Base-by-base conservation (phyloP, 2,888 invertebrate genomes). In the Platycheirus albimanus region DNA sequence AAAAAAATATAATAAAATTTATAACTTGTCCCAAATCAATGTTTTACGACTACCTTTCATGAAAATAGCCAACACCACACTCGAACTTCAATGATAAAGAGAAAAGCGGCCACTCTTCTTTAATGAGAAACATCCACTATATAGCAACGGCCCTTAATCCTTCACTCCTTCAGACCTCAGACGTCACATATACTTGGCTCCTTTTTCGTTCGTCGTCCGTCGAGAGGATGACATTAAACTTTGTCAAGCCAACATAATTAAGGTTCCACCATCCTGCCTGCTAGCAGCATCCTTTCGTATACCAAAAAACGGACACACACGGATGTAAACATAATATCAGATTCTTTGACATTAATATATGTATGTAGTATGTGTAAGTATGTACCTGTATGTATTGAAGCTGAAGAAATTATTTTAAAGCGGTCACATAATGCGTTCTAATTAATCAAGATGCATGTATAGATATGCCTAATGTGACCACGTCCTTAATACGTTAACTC, bases 21-120 rank as follows among this genome's bases (percentile, higher is more conserved):
- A 90, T 89, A 89, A 89, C 90, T 87, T 88, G 87, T 88, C 89
- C 89, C 87, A 87, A 87, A 88, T 89, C 89, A 90, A 90, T 89
- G 89, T 89, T 88, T 89, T 89, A 89, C 88, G 70, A 75, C 70
- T 70, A 70, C 75, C 64, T 70, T 56, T 49, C 64, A 70, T 80
- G 69, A 49, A 69, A 49, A 69, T 54, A 45, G n/a, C n/a, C n/a
- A 66, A 56, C 8, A 19, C n/a, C 15, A 56, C 24, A 52, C 28
- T 11, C 20, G 4, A 28, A 15, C 4, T 8, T 3, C 15, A 15
- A 7, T 17, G n/a, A 47, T 5, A 8, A 5, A 19, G 19, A 52
- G 11, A 52, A 43, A 64, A 20, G n/a, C 11, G 28, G 13, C 38
- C 8, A 20, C 17, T 52, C 0, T 33, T 52, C 11, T 8, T 13